A percentile compares a stretch with the other conserved stretches of the same genome.
These are phyloP conservation scores for Formica selysi DNA, from an alignment of 1,140 invertebrate species.

Conservation along the genomic window DNA sequence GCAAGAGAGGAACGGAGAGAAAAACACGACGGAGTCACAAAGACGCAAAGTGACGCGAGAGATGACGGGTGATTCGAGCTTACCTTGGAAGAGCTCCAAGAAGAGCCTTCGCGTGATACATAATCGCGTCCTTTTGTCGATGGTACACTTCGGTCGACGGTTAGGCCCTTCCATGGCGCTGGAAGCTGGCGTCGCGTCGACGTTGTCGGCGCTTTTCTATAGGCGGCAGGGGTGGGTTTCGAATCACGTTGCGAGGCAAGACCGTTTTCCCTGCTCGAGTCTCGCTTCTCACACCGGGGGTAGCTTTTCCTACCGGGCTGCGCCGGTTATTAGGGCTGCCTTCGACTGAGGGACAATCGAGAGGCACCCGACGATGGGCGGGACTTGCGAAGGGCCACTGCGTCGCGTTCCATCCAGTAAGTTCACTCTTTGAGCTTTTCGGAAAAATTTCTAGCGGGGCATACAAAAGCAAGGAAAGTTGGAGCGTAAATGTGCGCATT, in stretches of 20 bases:
- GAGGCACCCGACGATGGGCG: constrained; percentile 79
- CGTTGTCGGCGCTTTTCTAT: constrained; percentile 55
- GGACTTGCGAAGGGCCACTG: constrained; percentile 70
- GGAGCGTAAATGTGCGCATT: not conserved
- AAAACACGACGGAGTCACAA: not conserved
- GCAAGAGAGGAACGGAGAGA: not conserved
- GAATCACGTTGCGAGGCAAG: constrained; percentile 66
- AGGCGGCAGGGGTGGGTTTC: constrained; percentile 70
- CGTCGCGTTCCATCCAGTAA: constrained; percentile 60
- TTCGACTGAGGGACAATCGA: constrained; percentile 80
- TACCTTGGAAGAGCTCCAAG: constrained; percentile 29
- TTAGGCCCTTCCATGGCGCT: constrained; percentile 69
- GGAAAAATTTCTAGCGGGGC: constrained; percentile 30
- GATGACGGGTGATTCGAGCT: constrained; percentile 1
- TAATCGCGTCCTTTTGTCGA: constrained; percentile 71
- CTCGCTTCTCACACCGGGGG: constrained; percentile 67
- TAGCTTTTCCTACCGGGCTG: constrained; percentile 69
- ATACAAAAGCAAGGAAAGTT: not conserved
- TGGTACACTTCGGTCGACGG: constrained; percentile 67
- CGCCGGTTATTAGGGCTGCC: constrained; percentile 78
- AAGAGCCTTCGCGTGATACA: constrained; percentile 6
- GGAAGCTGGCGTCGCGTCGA: constrained; percentile 53
- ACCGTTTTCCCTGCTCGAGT: constrained; percentile 69
- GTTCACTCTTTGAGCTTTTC: constrained; percentile 52
- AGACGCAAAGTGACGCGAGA: constrained; percentile 8